Conservation (phyloP, 2,888 invertebrate species). For the Chironomus riparius region DNA sequence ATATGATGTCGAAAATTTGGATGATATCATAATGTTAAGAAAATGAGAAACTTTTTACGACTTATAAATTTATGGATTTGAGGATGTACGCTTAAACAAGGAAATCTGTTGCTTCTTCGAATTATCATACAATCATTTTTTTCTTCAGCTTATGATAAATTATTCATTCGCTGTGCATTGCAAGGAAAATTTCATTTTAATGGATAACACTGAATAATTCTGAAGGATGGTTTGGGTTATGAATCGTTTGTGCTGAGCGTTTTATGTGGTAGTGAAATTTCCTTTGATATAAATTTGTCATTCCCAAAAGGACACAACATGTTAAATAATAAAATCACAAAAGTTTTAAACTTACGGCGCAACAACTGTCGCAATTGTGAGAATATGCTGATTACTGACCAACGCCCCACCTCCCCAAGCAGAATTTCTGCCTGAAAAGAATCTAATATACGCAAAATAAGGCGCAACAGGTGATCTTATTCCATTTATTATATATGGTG, state of each 20-base stretch:
- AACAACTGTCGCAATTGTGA: constrained; percentile 12
- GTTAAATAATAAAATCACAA: neutral
- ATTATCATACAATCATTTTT: too few relatives aligned
- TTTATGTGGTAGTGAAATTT: neutral
- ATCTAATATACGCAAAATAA: constrained; percentile 11
- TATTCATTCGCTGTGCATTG: too few relatives aligned
- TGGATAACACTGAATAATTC: too few relatives aligned
- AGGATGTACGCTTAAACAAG: too few relatives aligned
- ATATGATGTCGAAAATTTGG: neutral
- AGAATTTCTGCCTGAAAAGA: neutral
- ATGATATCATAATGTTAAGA: too few relatives aligned
- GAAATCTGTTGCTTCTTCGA: too few relatives aligned
- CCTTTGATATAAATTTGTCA: neutral
- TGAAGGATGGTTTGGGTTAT: too few relatives aligned
- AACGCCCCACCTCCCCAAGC: constrained; percentile 14
- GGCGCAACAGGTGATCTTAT: neutral
- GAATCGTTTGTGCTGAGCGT: neutral
- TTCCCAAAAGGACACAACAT: too few relatives aligned
- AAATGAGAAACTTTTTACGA: too few relatives aligned
- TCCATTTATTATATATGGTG: constrained; percentile 14
- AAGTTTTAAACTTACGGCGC: neutral
- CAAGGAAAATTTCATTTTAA: too few relatives aligned
- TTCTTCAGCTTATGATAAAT: too few relatives aligned
- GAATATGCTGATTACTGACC: constrained; percentile 1
- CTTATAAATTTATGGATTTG: too few relatives aligned